Base-by-base conservation (phyloP, 2,113 vertebrate species). In the Phycodurus eques region DNA sequence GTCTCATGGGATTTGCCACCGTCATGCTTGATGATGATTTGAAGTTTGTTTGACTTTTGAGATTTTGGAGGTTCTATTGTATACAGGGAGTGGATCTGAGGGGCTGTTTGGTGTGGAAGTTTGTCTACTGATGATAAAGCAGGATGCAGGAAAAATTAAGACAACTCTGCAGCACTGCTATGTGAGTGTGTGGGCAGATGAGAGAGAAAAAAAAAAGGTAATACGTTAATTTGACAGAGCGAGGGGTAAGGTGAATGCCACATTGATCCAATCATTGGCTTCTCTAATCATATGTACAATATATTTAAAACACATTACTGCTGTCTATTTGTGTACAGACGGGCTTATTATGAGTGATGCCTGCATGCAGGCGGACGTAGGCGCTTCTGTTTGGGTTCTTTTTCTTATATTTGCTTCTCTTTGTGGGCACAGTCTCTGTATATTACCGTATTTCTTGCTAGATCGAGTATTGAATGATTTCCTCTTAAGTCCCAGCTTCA, bases 211-310 rank as follows among this genome's bases (percentile, higher is more conserved):
- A 44, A 80, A 77, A 80, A 83, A 73, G 74, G 60, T 33, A 65
- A 68, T 64, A 66, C 72, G 27, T 62, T 78, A 77, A 84, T 73
- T 49, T 67, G 83, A 75, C 44, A 71, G 33, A 31, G 57, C 78
- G 9, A 67, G 53, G 72, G 2, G 62, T 70, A 76, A 51, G 15
- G 13, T 54, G 31, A 56, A 64, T 70, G 63, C 46, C 61, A 11
- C 78, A 68, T 82, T 78, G 75, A 71, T 73, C 60, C 70, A 46
- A 49, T 76, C 61, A 61, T 73, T 62, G 62, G 46, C 63, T 72
- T 53, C 60, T 44, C 14, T 35, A 35, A 35, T 39, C 59, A 15
- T 61, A 61, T 61, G 5, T 53, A 53, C 17, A 65, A 14, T 53
- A 72, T 80, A 70, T 78, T 78, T 77, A 71, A 27, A 72, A 67